A percentile compares a stretch with the other conserved stretches of the same genome.
Evolutionary conservation across 1,140 invertebrate genomes (phyloP).

Genomic region (Drosophila murphyi): DNA sequence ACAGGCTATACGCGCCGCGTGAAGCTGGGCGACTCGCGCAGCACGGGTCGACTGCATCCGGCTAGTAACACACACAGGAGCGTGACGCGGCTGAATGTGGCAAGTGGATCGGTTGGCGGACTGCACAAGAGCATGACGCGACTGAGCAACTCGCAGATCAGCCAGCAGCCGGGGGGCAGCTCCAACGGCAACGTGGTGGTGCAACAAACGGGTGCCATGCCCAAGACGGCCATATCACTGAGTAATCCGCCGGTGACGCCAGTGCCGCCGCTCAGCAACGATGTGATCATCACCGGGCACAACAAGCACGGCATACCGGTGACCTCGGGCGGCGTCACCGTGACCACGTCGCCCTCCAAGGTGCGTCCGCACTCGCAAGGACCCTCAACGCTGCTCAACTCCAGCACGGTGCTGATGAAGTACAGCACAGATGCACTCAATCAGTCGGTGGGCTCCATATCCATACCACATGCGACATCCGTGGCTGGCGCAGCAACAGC

Average conservation of each 20-base stretch:
- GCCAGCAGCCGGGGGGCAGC: constrained; percentile 77
- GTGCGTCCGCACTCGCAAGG: constrained; percentile 85
- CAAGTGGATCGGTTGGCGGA: constrained; percentile 90
- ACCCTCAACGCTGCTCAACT: constrained; percentile 84
- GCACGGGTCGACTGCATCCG: constrained; percentile 88
- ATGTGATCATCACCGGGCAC: constrained; percentile 85
- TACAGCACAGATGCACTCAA: constrained; percentile 83
- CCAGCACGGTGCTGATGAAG: constrained; percentile 79
- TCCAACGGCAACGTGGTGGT: constrained; percentile 79
- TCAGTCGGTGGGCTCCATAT: constrained; percentile 81
- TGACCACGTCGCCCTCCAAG: constrained; percentile 86
- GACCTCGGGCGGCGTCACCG: constrained; percentile 87
- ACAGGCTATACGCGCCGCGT: constrained; percentile 87
- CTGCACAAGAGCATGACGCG: constrained; percentile 93
- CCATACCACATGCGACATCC: constrained; percentile 54
- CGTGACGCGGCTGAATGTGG: constrained; percentile 90
- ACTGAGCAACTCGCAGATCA: constrained; percentile 90
- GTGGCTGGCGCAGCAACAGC: constrained; percentile 7
- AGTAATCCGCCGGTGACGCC: constrained; percentile 78
- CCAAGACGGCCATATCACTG: constrained; percentile 63
- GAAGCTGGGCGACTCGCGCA: constrained; percentile 88
- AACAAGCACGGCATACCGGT: constrained; percentile 85
- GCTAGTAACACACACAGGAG: constrained; percentile 89
- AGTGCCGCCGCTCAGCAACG: constrained; percentile 81
- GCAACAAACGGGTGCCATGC: constrained; percentile 71